Base-by-base conservation (phyloP, 1,140 invertebrate species). In the Zaprionus gabonicus region DNA sequence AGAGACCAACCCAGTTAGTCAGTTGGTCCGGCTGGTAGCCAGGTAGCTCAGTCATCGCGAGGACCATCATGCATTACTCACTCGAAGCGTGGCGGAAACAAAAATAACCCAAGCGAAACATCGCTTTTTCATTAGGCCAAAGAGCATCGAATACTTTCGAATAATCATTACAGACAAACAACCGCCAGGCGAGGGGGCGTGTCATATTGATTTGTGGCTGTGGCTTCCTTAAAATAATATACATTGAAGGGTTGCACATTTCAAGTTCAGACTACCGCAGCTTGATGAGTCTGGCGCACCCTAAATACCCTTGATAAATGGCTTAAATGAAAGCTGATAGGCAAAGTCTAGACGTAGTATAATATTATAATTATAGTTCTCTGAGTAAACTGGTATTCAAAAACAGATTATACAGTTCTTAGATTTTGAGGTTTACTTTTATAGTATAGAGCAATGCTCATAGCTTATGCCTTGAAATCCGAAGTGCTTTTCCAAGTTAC, bases 71-170 rank as follows among this genome's bases (percentile, higher is more conserved):
- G 69, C 69, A 69, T 82, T 74, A 74, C 82, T 83, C 80, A 85
- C 82, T 71, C 82, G 83, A 34, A 66, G 27, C 36, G 69, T 71
- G 31, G 77, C 12, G 49, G 23, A 55, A 65, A 81, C 71, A 74
- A 59, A 68, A 76, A 76, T 68, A 72, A 59, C 55, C 34, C 41
- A 34, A 17, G 51, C 53, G 20, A 36, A 76, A 79, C 76, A 86
- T 57, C 51, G 64, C 28, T 60, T 76, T 79, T 85, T 87, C 82
- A 87, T 87, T 82, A 80, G 70, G 38, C 67, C 63, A 80, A 78
- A 64, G 63, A 67, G 66, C 66, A 60, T 49, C 20, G 13, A 73
- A 62, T 66, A 23, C 12, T 41, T 49, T 55, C 31, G 15, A 31
- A 49, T 25, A 17, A 44, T 20, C 38, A 10, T 12, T 5, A 27